phyloP scores from a whole-genome alignment of 2,888 invertebrate species.

The Patella depressa region DNA sequence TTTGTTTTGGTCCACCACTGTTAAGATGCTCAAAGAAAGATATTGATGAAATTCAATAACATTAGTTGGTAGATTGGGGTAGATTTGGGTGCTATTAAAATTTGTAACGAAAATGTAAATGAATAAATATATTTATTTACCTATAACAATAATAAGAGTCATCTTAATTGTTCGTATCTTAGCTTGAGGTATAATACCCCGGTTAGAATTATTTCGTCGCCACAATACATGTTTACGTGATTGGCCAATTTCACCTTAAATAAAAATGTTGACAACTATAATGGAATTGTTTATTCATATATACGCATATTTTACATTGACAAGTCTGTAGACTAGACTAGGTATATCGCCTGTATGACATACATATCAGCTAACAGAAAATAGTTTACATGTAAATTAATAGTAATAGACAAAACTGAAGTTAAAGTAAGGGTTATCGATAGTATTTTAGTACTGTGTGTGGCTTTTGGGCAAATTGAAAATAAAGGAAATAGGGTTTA shows the following conservation, averaged over 20 bases:
- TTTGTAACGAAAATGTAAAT: too few species aligned
- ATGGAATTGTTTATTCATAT: too few species aligned
- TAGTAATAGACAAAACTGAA: background rate
- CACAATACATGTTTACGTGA: background rate
- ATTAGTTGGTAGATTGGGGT: too few species aligned
- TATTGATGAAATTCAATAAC: too few species aligned
- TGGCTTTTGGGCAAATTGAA: too few species aligned
- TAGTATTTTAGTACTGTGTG: too few species aligned
- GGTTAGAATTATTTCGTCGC: slow-evolving; percentile 23
- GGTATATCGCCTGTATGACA: background rate
- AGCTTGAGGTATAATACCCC: slow-evolving; percentile 66
- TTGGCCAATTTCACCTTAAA: background rate
- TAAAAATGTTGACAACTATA: background rate
- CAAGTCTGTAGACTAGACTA: slow-evolving; percentile 19
- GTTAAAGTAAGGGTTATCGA: background rate
- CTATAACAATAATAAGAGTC: slow-evolving; percentile 68
- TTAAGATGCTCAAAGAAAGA: too few species aligned
- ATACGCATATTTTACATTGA: too few species aligned
- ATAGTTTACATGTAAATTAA: background rate
- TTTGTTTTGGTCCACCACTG: too few species aligned
- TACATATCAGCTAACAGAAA: background rate
- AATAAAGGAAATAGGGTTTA: too few species aligned
- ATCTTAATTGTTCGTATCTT: slow-evolving; percentile 69
- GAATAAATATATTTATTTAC: slow-evolving; percentile 42
- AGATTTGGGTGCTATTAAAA: too few species aligned